These are phyloP conservation scores for Gila robusta DNA, from an alignment of 2,797 vertebrate species.

Conservation along the genomic window DNA sequence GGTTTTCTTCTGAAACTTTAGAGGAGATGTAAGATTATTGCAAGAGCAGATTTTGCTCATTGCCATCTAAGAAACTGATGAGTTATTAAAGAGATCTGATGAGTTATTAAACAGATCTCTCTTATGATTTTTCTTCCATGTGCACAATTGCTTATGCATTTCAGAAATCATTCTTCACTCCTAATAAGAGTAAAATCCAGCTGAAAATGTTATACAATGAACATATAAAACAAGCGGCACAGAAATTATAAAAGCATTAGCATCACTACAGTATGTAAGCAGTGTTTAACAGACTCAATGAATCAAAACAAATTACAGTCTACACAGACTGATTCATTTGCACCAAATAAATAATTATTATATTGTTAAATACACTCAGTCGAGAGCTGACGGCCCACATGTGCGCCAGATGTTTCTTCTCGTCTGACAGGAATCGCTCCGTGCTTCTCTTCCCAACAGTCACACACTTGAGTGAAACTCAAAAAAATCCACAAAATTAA, in stretches of 20 bases:
- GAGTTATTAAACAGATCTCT: neutral
- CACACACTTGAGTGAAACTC: constrained; percentile 57
- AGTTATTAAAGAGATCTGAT: neutral
- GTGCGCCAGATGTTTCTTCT: constrained; percentile 64
- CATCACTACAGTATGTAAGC: neutral
- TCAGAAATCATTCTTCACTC: neutral
- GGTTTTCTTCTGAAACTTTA: neutral
- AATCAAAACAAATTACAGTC: constrained; percentile 56
- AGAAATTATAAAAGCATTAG: neutral
- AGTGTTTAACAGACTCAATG: constrained; percentile 44
- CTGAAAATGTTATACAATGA: neutral
- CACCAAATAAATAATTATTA: constrained; percentile 35
- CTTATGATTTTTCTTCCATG: neutral
- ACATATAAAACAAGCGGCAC: neutral
- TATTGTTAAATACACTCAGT: constrained; percentile 53
- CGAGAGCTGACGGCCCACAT: constrained; percentile 56
- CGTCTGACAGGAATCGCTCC: constrained; percentile 51
- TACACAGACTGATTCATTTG: constrained; percentile 38
- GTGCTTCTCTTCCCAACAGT: constrained; percentile 56
- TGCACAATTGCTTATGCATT: neutral
- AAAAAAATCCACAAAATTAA: constrained; percentile 60
- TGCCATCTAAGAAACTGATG: neutral
- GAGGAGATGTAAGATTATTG: neutral
- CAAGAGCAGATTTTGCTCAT: neutral
- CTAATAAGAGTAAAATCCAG: neutral